Conservation (phyloP, 2,888 invertebrate genomes). For the Scaptomyza polygonia region DNA sequence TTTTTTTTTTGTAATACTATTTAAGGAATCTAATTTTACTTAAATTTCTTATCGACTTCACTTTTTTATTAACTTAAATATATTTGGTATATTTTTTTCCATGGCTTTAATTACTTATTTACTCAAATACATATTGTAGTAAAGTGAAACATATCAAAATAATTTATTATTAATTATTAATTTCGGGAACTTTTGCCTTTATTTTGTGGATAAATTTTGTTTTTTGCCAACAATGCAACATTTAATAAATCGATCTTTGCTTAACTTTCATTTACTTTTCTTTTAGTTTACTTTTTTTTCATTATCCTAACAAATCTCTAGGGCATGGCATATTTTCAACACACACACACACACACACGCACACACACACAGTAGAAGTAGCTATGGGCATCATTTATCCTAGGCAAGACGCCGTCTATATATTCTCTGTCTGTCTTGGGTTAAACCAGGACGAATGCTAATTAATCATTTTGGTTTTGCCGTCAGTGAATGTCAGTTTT, state of each 20-base stretch:
- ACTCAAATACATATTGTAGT: too few species aligned
- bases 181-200: too few species aligned
- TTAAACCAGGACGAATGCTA: slow-evolving; percentile 42
- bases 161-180: too few species aligned
- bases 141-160: too few species aligned
- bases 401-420: slow-evolving; percentile 20
- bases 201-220: too few species aligned
- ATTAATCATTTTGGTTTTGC: slow-evolving; percentile 66
- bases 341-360: background rate
- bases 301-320: slow-evolving; percentile 48
- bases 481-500: slow-evolving; percentile 78
- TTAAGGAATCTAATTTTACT: too few species aligned
- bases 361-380: slow-evolving; percentile 15
- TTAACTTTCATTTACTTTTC: background rate
- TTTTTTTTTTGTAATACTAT: too few species aligned
- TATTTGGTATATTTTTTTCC: too few species aligned
- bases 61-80: too few species aligned
- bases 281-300: slow-evolving; percentile 20
- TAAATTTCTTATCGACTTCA: too few species aligned
- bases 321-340: slow-evolving; percentile 50
- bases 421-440: background rate
- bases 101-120: too few species aligned
- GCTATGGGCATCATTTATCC: slow-evolving; percentile 59
- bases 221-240: too few species aligned
- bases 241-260: background rate